These are phyloP conservation scores for Nipponia nippon DNA, from an alignment of 2,113 vertebrate species.

Conservation along the genomic window DNA sequence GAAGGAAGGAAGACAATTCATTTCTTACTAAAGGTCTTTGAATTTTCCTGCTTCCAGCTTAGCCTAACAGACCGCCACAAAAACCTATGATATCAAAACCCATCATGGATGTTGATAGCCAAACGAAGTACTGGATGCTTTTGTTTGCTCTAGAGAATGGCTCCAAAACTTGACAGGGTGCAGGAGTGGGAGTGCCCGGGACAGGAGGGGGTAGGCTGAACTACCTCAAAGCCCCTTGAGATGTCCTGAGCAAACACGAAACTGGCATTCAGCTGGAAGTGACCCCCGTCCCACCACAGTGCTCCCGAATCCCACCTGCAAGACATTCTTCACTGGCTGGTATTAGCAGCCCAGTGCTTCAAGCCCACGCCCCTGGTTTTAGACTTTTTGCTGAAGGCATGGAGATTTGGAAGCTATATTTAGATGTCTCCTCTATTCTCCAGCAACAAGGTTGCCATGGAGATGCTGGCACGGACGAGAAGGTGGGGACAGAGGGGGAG, in stretches of 20 bases:
- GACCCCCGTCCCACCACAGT: background rate
- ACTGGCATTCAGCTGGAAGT: background rate
- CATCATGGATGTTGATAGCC: background rate
- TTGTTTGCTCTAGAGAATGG: background rate
- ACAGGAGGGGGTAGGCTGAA: background rate
- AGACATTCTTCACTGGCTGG: background rate
- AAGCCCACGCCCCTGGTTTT: slow-evolving; percentile 51
- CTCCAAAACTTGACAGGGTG: background rate
- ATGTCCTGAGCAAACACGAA: background rate
- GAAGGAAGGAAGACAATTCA: background rate
- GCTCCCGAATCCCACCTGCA: background rate
- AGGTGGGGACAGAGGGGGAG: slow-evolving; percentile 31
- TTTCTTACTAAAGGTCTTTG: background rate
- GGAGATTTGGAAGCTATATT: slow-evolving; percentile 78
- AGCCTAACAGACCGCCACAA: background rate
- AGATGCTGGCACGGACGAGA: slow-evolving; percentile 49
- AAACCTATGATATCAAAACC: background rate
- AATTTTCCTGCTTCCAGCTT: background rate
- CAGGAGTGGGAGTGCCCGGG: background rate
- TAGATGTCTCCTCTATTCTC: slow-evolving; percentile 73
- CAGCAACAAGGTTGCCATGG: slow-evolving; percentile 79
- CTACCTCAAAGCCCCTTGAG: background rate
- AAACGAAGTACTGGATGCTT: background rate
- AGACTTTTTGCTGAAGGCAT: slow-evolving; percentile 70
- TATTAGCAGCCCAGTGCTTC: slow-evolving; percentile 26